These are phyloP conservation scores for Tachuris rubrigastra DNA, from an alignment of 2,113 vertebrate species.

Conservation along the genomic window DNA sequence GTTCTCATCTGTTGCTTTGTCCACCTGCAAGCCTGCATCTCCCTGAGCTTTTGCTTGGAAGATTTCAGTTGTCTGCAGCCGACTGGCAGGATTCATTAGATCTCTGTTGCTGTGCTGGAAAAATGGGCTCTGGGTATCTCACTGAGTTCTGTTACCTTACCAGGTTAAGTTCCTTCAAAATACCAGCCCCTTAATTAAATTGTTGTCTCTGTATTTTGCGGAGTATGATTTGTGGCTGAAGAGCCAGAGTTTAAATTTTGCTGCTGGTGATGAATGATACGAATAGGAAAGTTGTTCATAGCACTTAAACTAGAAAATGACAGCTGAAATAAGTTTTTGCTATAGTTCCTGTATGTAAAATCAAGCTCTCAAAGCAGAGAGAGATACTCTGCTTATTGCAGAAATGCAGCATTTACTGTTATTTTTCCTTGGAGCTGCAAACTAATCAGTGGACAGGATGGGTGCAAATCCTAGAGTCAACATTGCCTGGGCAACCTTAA, in stretches of 20 bases:
- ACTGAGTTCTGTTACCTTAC: neutral
- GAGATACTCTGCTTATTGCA: neutral
- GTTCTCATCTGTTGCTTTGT: neutral
- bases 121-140: neutral
- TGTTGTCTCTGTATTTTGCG: neutral
- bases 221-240: neutral
- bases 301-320: neutral
- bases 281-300: neutral
- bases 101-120: neutral
- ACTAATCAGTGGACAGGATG: neutral
- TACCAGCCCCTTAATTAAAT: rapidly evolving
- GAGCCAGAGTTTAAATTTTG: neutral
- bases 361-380: neutral
- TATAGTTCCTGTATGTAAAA: neutral
- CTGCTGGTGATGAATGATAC: neutral
- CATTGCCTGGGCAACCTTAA: neutral
- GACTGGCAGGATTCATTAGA: neutral
- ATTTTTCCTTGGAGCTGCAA: neutral
- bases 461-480: neutral
- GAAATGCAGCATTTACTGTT: neutral
- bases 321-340: neutral
- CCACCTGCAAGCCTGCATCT: neutral
- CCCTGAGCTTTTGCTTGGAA: neutral
- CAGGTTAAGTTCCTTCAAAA: neutral
- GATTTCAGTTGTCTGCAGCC: neutral